Percentiles rank a stretch among this genome's conserved stretches.
phyloP scores from a whole-genome alignment of 2,797 vertebrate genomes.

The Taenioides sp. region DNA sequence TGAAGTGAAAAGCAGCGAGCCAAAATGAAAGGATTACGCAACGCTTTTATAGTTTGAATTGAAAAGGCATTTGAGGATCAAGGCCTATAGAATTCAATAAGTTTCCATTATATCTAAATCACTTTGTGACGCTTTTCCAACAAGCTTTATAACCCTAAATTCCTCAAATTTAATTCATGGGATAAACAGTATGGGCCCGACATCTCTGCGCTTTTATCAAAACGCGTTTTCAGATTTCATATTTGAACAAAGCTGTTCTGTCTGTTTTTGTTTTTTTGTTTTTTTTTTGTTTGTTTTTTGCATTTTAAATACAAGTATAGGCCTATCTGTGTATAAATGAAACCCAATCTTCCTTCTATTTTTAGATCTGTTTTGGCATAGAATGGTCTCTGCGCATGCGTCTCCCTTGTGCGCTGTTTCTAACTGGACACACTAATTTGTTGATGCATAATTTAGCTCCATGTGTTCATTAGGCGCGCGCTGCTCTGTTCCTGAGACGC shows the following conservation, averaged over 20 bases:
- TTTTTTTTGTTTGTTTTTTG: background rate
- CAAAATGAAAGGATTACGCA: background rate
- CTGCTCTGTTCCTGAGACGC: slow-evolving; percentile 11
- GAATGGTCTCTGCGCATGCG: background rate
- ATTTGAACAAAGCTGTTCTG: too few species aligned
- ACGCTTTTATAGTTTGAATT: background rate
- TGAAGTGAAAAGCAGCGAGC: background rate
- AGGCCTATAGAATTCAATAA: background rate
- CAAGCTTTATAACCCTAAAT: background rate
- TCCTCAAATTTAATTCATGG: too few species aligned
- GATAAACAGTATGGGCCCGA: too few species aligned
- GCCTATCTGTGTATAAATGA: too few species aligned
- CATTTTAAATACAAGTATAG: background rate
- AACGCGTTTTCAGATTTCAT: background rate
- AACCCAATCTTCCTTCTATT: background rate
- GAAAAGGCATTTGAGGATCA: slow-evolving; percentile 5
- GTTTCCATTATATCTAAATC: background rate
- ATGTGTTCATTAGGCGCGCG: slow-evolving; percentile 14
- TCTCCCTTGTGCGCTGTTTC: background rate
- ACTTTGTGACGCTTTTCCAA: background rate
- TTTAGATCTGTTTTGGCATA: background rate
- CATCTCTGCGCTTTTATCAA: background rate
- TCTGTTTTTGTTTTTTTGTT: too few species aligned
- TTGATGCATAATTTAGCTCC: slow-evolving; percentile 8
- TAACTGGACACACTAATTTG: slow-evolving; percentile 13